Evolutionary conservation across 2,888 invertebrate species (phyloP).

Genomic region (Criorhina ranunculi): DNA sequence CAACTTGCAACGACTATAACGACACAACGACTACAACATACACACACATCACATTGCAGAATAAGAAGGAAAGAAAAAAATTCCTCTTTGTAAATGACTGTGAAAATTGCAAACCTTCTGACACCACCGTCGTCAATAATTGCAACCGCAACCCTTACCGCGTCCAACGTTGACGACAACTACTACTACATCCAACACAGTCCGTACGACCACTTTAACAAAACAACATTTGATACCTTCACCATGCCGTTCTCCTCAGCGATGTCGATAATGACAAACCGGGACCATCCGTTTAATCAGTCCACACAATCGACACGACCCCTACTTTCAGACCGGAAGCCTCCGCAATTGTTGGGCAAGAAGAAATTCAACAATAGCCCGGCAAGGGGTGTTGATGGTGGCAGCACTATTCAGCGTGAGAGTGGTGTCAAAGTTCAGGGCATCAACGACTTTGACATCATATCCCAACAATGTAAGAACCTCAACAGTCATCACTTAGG

Average conservation of each 20-base stretch:
- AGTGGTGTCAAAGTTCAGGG: slow-evolving; percentile 83
- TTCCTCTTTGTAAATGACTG: slow-evolving; percentile 79
- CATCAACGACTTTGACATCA: slow-evolving; percentile 83
- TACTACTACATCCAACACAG: slow-evolving; percentile 38
- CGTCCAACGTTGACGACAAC: slow-evolving; percentile 64
- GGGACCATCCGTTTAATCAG: slow-evolving; percentile 83
- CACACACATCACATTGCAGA: slow-evolving; percentile 24
- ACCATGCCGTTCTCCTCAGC: slow-evolving; percentile 78
- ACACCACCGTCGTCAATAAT: slow-evolving; percentile 78
- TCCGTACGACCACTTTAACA: slow-evolving; percentile 77
- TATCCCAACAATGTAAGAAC: slow-evolving; percentile 83
- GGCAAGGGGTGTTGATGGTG: slow-evolving; percentile 53
- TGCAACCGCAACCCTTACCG: slow-evolving; percentile 78
- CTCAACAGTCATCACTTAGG: slow-evolving; percentile 83
- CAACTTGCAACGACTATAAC: slow-evolving; percentile 49
- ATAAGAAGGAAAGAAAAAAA: slow-evolving; percentile 40
- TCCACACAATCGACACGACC: slow-evolving; percentile 82
- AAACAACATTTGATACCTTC: slow-evolving; percentile 79
- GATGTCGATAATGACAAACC: slow-evolving; percentile 81
- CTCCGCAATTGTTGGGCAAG: slow-evolving; percentile 79
- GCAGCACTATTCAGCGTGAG: slow-evolving; percentile 80
- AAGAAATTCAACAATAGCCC: slow-evolving; percentile 78
- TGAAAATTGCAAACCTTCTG: slow-evolving; percentile 80
- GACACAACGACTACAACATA: slow-evolving; percentile 49
- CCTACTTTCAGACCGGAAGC: slow-evolving; percentile 81